These are phyloP conservation scores for Ctena decussata DNA, from an alignment of 2,888 invertebrate genomes.

Conservation along the genomic window DNA sequence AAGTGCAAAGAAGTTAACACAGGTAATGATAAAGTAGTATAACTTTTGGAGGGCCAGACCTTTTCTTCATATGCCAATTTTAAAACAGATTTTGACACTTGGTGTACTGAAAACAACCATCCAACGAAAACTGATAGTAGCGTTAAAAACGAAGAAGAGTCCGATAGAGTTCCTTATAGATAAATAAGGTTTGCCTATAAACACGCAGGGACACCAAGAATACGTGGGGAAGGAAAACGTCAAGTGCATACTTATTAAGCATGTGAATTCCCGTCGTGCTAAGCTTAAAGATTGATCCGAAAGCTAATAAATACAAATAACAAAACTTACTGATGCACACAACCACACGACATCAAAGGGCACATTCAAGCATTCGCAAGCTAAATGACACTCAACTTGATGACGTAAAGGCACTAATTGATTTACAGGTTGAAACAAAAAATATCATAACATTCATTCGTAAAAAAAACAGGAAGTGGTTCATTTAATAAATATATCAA, in stretches of 20 bases:
- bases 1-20: neutral
- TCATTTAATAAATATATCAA: neutral
- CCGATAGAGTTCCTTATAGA: neutral
- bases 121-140: neutral
- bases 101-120: neutral
- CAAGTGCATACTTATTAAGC: neutral
- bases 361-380: neutral
- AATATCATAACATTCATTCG: neutral
- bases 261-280: neutral
- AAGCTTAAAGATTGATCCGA: neutral
- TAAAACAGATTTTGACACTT: neutral
- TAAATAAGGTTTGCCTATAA: neutral
- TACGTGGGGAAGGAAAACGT: neutral
- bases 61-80: neutral
- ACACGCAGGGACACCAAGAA: neutral
- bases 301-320: neutral
- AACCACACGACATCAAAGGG: constrained; percentile 1
- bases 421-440: neutral
- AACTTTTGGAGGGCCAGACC: neutral
- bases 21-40: neutral
- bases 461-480: neutral
- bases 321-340: neutral
- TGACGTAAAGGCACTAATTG: neutral
- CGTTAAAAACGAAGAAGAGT: neutral
- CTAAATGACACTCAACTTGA: neutral